These are phyloP conservation scores for Eristalis intricaria DNA, from an alignment of 2,888 invertebrate genomes.

Conservation along the genomic window DNA sequence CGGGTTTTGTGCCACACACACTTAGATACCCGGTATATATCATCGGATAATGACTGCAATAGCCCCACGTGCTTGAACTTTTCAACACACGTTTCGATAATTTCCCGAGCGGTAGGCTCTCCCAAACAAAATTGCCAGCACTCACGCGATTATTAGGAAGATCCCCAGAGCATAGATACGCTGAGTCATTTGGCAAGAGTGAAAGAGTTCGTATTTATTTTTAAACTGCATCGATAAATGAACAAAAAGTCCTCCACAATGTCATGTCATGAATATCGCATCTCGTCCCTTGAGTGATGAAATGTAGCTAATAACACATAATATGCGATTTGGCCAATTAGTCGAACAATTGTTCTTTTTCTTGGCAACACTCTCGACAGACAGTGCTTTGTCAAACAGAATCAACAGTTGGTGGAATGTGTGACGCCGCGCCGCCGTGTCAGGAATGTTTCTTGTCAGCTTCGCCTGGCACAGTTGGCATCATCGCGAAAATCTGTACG, in stretches of 20 bases:
- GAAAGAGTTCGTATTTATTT: no score
- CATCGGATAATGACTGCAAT: constrained; percentile 25
- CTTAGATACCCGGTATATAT: not conserved
- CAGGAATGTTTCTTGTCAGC: not conserved
- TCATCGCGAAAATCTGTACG: not conserved
- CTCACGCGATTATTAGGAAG: constrained; percentile 6
- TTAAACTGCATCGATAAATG: no score
- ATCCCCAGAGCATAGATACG: not conserved
- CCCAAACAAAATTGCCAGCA: constrained; percentile 26
- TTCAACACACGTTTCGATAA: constrained; percentile 30
- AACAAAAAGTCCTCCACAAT: no score
- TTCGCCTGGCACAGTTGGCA: constrained; percentile 3
- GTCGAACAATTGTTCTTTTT: not conserved
- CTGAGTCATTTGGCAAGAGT: constrained; percentile 9
- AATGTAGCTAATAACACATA: constrained; percentile 2
- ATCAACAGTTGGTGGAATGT: constrained; percentile 39
- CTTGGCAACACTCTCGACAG: constrained; percentile 22
- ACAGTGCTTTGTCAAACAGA: not conserved
- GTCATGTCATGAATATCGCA: not conserved
- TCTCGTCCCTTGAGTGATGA: not conserved
- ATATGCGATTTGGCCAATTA: constrained; percentile 21
- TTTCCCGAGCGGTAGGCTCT: not conserved
- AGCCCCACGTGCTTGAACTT: constrained; percentile 50
- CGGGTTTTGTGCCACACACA: constrained; percentile 32
- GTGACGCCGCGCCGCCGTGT: not conserved